Percentiles rank a stretch among this genome's conserved stretches.
phyloP scores from a whole-genome alignment of 1,140 invertebrate species.

The Atta colombica region DNA sequence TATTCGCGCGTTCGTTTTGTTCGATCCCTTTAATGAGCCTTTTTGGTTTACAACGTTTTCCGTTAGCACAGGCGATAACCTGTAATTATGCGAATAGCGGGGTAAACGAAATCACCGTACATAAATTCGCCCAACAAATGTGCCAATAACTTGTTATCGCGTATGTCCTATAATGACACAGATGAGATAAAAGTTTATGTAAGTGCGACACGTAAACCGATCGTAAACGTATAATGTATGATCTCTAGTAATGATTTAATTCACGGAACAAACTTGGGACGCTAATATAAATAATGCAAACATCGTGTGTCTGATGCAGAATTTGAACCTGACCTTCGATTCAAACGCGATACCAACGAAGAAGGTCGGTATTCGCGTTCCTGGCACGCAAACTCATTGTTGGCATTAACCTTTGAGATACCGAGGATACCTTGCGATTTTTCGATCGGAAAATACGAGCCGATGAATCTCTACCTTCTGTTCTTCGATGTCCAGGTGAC shows the following conservation, averaged over 20 bases:
- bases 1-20: background rate
- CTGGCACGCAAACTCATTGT: constrained; percentile 66
- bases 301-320: background rate
- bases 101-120: background rate
- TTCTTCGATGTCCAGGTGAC: background rate
- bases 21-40: background rate
- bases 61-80: background rate
- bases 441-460: constrained; percentile 60
- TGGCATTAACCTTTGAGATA: constrained; percentile 62
- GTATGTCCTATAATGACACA: background rate
- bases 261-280: background rate
- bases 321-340: constrained; percentile 52
- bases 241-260: background rate
- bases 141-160: background rate
- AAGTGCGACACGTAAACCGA: constrained; percentile 17
- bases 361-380: constrained; percentile 35
- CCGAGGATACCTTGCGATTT: constrained; percentile 55
- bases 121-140: constrained; percentile 13
- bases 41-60: background rate
- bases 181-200: background rate
- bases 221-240: background rate
- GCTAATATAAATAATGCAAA: background rate
- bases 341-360: background rate
- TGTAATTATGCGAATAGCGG: constrained; percentile 29
- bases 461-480: constrained; percentile 26